Evolutionary conservation across 2,113 vertebrate genomes (phyloP).

Genomic region (Hymenochirus boettgeri): DNA sequence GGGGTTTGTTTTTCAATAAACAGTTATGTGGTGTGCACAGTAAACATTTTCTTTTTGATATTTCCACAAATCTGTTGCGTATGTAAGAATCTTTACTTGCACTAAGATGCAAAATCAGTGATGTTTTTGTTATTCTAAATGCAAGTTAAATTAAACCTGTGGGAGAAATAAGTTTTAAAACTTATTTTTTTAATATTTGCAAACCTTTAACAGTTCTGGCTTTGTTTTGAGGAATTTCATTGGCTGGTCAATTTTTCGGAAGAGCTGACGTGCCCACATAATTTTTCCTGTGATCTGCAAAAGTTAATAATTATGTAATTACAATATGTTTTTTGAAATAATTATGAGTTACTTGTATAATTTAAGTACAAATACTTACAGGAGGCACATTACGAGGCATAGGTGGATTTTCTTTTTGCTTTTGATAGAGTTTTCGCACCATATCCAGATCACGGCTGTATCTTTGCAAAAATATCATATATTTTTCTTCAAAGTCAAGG

Average conservation of each 20-base stretch:
- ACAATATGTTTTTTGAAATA: too few species aligned
- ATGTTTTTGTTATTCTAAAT: too few species aligned
- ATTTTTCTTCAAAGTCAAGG: slow-evolving; percentile 65
- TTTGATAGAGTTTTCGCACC: slow-evolving; percentile 66
- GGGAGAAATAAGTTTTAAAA: too few species aligned
- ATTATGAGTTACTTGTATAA: background rate
- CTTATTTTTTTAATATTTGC: slow-evolving; percentile 22
- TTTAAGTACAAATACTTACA: slow-evolving; percentile 50
- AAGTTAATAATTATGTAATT: slow-evolving; percentile 12
- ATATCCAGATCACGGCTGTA: slow-evolving; percentile 68
- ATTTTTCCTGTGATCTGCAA: slow-evolving; percentile 70
- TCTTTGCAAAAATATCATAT: slow-evolving; percentile 60
- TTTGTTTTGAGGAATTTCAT: slow-evolving; percentile 73
- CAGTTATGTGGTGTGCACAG: too few species aligned
- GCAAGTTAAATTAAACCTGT: too few species aligned
- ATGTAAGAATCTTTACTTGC: too few species aligned
- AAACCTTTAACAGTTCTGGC: slow-evolving; percentile 64
- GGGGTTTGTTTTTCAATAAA: too few species aligned
- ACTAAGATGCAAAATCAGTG: too few species aligned
- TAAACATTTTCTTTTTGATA: too few species aligned
- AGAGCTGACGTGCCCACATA: slow-evolving; percentile 74
- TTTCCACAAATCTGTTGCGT: too few species aligned
- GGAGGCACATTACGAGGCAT: slow-evolving; percentile 65
- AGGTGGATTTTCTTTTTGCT: slow-evolving; percentile 65
- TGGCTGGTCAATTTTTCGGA: slow-evolving; percentile 70